Evolutionary conservation across 2,113 vertebrate genomes (phyloP), one percentile per base, ranked within the genome.

Genomic region (Oncorhynchus gorbuscha): DNA sequence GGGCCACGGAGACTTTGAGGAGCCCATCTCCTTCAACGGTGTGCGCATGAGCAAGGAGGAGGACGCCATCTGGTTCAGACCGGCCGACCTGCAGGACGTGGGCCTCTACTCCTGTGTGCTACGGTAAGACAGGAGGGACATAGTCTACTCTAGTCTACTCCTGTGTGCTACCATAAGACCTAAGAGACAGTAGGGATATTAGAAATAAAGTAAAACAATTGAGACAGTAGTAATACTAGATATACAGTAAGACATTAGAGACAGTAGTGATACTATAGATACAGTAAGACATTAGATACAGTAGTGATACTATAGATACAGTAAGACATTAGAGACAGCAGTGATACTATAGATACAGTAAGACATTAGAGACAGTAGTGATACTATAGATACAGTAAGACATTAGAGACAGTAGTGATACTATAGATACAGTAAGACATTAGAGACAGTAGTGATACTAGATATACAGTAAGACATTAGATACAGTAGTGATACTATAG

Each of bases 31-130:
- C 76, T 99, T 99, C 79, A 97, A 99, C 75, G 97, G 98, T 76
- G 91, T 93, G 61, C 95, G 95, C 88, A 99, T 99, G 96, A 99
- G 96, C 93, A 99, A 99, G 90, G 98, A 99, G 91, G 98, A 99
- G 88, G 98, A 99, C 32, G 95, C 97, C 81, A 99, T 99, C 90
- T 99, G 98, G 98, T 99, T 99, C 92, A 93, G 97, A 74, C 98
- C 98, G 2, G 97, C 98, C 1, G 93, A 98, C 79, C 91, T 96
- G 79, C 97, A 99, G 88, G 98, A 99, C 62, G 94, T 94, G 24
- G 97, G 98, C 32, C 97, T 98, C 68, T 99, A 99, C 84, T 97
- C 98, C 86, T 99, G 98, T 81, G 97, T 99, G 48, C 93, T 99
- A 93, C 94, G 97, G 97, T 99, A 94, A 61, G 86, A 79, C 18